Conservation (phyloP, 2,888 invertebrate genomes). For the Orthosia incerta region DNA sequence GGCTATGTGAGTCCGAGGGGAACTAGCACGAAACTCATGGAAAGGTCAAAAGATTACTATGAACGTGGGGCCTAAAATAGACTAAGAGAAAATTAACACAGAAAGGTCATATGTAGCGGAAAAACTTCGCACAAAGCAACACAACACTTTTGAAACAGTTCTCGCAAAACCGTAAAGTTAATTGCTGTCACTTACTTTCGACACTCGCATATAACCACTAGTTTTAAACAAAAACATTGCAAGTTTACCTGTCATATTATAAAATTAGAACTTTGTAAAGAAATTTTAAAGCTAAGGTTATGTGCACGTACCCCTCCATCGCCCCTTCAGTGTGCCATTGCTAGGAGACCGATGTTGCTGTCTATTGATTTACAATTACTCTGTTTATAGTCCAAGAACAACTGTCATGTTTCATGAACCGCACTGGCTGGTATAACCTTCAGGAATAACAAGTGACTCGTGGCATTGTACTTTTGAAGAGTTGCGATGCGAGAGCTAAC, state of each 20-base stretch:
- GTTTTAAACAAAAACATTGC: conserved; percentile 17
- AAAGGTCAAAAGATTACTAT: conserved; percentile 11
- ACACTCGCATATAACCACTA: conserved; percentile 45
- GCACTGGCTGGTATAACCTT: conserved; percentile 9
- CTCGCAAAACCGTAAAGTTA: conserved; percentile 10
- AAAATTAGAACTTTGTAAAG: conserved; percentile 35
- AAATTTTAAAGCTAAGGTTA: conserved; percentile 40
- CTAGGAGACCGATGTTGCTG: conserved; percentile 73
- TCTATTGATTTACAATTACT: conserved; percentile 70
- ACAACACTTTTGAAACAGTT: conserved; percentile 1
- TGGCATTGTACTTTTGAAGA: neutral
- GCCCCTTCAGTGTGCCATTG: conserved; percentile 68
- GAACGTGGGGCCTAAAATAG: neutral
- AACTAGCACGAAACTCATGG: neutral
- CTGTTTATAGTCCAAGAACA: conserved; percentile 46
- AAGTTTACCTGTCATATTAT: conserved; percentile 22
- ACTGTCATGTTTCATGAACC: conserved; percentile 26
- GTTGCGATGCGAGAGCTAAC: conserved; percentile 5
- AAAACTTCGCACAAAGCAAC: conserved; percentile 30
- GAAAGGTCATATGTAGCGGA: neutral
- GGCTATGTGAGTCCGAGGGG: neutral
- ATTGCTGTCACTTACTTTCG: conserved; percentile 18
- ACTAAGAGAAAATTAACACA: neutral
- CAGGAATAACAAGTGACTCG: neutral
- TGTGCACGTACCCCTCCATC: conserved; percentile 65